Evolutionary conservation across 2,888 invertebrate genomes (phyloP), one percentile per base, ranked within the genome.

Genomic region (Acronicta psi): DNA sequence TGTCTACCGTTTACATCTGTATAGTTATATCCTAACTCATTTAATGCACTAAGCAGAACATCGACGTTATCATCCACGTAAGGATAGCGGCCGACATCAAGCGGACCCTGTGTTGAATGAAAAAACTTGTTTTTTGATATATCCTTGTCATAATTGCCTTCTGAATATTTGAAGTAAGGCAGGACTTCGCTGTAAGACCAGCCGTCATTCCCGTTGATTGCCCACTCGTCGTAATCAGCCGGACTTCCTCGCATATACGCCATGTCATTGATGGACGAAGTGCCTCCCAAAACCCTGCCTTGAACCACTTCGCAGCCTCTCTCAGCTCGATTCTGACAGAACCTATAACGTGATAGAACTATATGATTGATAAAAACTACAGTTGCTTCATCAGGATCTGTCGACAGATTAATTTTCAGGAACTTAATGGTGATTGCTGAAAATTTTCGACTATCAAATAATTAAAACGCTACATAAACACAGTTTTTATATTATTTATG

Each of bases 171-270:
- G 73, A 93, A 94, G 76, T 87, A 94, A 11, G 92, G 92, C 1
- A 94, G 80, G 5, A 94, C 79, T 72, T 92, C 84, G 5, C 73
- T 85, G 66, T 83, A 94, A 53, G 87, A 86, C 94, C 94, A 94
- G 13, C 91, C 94, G 3, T 92, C 88, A 56, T 93, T 93, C 2
- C 93, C 94, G 41, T 80, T 83, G 11, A 90, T 78, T 5, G 91
- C 88, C 94, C 94, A 94, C 68, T 92, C 93, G 25, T 94, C 93
- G 69, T 91, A 94, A 62, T 94, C 94, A 0, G 91, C 92, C 10
- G 92, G 89, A 63, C 88, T 93, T 5, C 94, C 94, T 65, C 94
- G 83, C 79, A 93, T 89, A 73, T 94, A 94, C 6, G 92, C 92
- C 90, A 94, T 89, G 49, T 93, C 91, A 59, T 94, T 94, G 54